A percentile compares a stretch with the other conserved stretches of the same genome.
Conservation (phyloP, 2,113 vertebrate genomes). For the Silurus glanis region DNA sequence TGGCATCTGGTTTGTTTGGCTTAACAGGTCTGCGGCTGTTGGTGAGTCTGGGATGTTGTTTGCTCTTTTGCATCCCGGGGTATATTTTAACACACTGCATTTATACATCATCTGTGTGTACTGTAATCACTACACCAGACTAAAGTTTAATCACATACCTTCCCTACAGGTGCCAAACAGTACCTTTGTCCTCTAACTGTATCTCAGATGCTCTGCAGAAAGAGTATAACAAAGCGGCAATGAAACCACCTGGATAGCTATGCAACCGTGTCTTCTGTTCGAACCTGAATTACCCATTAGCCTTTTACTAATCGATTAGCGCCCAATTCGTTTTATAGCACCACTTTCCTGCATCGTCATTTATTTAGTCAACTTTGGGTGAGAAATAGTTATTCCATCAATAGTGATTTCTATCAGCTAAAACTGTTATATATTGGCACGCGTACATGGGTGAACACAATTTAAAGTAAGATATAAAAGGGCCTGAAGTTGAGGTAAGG, state of each 20-base stretch:
- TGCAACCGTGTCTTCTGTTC: slow-evolving; percentile 12
- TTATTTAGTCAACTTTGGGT: neutral
- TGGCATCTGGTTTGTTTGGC: neutral
- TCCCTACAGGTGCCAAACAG: neutral
- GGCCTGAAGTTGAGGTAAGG: neutral
- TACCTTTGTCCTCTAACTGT: slow-evolving; percentile 16
- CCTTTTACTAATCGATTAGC: neutral
- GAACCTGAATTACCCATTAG: neutral
- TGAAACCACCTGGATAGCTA: neutral
- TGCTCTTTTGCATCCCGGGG: neutral
- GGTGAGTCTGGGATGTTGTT: neutral
- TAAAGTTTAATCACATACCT: slow-evolving; percentile 7
- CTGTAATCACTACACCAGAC: slow-evolving; percentile 16
- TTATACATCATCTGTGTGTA: neutral
- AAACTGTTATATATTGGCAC: neutral
- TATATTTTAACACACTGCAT: slow-evolving; percentile 19
- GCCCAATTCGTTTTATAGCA: neutral
- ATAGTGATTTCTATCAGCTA: too few relatives aligned
- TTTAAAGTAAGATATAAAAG: slow-evolving; percentile 3
- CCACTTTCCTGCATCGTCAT: neutral
- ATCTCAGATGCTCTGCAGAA: neutral
- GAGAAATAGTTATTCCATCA: neutral
- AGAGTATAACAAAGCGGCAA: neutral
- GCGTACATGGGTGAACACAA: neutral
- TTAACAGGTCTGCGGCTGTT: slow-evolving; percentile 10